These are phyloP conservation scores for Bellardia pandia DNA, from an alignment of 2,888 invertebrate genomes.

Conservation along the genomic window DNA sequence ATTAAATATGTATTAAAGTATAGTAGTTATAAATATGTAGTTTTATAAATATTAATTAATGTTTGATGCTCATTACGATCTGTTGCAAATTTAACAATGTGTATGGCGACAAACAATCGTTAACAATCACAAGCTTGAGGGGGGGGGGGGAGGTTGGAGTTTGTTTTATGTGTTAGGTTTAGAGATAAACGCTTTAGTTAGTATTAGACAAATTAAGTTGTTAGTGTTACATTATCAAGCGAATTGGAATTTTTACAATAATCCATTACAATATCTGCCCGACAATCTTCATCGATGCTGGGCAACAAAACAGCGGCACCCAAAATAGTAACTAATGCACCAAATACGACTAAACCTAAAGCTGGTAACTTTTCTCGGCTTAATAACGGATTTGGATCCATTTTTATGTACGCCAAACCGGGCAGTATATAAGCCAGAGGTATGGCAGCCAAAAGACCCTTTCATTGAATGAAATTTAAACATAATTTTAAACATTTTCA, in stretches of 20 bases:
- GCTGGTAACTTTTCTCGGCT: conserved; percentile 89
- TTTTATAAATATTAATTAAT: conserved; percentile 34
- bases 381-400: conserved; percentile 89
- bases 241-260: conserved; percentile 81
- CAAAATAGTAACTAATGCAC: conserved; percentile 84
- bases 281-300: conserved; percentile 83
- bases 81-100: conserved; percentile 65
- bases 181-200: background rate
- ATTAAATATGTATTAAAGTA: conserved; percentile 39
- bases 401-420: conserved; percentile 90
- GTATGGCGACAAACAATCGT: conserved; percentile 49
- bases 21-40: background rate
- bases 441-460: conserved; percentile 93
- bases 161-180: no score
- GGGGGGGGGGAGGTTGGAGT: background rate
- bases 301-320: conserved; percentile 83
- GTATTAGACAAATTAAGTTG: conserved; percentile 61
- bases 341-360: conserved; percentile 88
- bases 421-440: conserved; percentile 93
- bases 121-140: conserved; percentile 57
- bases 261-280: conserved; percentile 83
- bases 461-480: conserved; percentile 44
- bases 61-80: conserved; percentile 47
- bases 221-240: conserved; percentile 76
- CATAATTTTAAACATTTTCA: conserved; percentile 23